Percentiles rank a stretch among this genome's conserved stretches.
phyloP scores from a whole-genome alignment of 2,888 invertebrate species.

The Amiota minor region DNA sequence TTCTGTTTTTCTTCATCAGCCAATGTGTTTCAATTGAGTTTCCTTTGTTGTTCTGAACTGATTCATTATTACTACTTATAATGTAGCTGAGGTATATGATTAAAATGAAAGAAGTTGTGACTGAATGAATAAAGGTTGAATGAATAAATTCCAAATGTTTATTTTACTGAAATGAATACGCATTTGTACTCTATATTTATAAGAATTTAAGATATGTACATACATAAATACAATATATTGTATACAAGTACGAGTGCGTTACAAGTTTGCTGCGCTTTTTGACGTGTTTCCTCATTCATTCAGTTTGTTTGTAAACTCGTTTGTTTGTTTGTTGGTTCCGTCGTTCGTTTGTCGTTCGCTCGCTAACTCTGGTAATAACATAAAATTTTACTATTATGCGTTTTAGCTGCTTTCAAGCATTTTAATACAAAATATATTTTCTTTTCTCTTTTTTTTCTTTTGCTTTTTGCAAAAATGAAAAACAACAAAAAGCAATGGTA shows the following conservation, averaged over 20 bases:
- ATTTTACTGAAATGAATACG: slow-evolving; percentile 43
- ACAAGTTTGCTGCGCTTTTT: slow-evolving; percentile 39
- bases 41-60: no score
- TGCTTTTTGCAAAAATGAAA: slow-evolving; percentile 22
- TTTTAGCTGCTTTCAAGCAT: slow-evolving; percentile 70
- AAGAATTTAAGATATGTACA: no score
- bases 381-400: slow-evolving; percentile 72
- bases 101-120: no score
- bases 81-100: no score
- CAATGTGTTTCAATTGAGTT: no score
- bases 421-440: slow-evolving; percentile 66
- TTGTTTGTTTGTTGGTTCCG: background rate
- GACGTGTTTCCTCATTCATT: slow-evolving; percentile 68
- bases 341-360: background rate
- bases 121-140: no score
- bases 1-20: no score
- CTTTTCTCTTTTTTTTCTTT: slow-evolving; percentile 48
- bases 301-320: background rate
- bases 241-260: background rate
- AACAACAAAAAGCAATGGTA: slow-evolving; percentile 10
- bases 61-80: no score
- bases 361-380: slow-evolving; percentile 61
- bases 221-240: no score
- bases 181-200: slow-evolving; percentile 18
- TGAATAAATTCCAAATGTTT: slow-evolving; percentile 28